Conservation (phyloP, 2,113 vertebrate genomes). For the Pseudois nayaur region DNA sequence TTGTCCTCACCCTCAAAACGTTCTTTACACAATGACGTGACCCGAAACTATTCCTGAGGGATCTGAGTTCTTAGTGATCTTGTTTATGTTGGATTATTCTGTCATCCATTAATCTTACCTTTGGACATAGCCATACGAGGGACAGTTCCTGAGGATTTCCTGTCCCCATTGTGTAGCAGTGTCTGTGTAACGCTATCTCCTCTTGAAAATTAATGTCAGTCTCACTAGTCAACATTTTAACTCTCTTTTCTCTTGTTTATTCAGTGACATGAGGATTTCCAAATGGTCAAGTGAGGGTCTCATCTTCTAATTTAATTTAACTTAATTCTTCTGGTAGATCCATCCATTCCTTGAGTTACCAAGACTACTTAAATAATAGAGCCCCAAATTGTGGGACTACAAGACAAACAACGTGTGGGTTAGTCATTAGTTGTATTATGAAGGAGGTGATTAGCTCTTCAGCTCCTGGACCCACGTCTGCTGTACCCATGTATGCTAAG, state of each 20-base stretch:
- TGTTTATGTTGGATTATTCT: not conserved
- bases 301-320: not conserved
- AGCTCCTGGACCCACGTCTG: not conserved
- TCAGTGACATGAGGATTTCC: not conserved
- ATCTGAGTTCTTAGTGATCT: not conserved
- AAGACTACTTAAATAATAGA: not conserved
- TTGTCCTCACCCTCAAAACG: not conserved
- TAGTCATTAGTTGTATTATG: not conserved
- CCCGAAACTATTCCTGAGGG: not conserved
- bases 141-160: not conserved
- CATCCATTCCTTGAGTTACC: not conserved
- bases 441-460: not conserved
- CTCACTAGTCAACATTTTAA: not conserved
- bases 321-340: not conserved
- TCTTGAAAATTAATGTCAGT: not conserved
- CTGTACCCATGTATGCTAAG: not conserved
- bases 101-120: not conserved
- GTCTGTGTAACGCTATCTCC: not conserved
- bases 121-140: not conserved
- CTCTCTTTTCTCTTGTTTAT: not conserved
- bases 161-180: not conserved
- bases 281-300: not conserved
- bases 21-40: not conserved
- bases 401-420: not conserved
- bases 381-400: not conserved